Evolutionary conservation across 2,113 vertebrate species (phyloP).

Genomic region (Baryphthengus martii): DNA sequence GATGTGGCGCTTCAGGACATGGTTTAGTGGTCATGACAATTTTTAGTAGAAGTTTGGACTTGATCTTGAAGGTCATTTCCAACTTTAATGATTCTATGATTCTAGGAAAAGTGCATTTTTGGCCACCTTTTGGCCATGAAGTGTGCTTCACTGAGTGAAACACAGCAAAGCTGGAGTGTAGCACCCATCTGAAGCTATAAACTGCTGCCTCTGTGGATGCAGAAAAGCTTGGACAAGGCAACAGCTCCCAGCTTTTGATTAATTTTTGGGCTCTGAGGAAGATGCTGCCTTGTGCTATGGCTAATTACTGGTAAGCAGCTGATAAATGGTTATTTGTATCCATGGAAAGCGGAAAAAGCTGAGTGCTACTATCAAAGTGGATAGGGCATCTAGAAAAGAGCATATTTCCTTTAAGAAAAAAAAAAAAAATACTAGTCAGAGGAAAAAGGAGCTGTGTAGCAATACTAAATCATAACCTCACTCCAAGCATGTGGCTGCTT

Average conservation of each 20-base stretch:
- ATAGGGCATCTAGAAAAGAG: not conserved
- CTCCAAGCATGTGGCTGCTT: not conserved
- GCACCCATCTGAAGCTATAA: not conserved
- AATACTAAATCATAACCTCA: not conserved
- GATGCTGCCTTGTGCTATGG: not conserved
- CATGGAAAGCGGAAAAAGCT: not conserved
- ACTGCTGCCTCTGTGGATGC: not conserved
- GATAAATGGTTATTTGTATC: not conserved
- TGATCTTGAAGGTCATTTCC: too few relatives aligned
- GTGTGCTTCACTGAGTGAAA: not conserved
- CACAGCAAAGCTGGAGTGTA: fast-evolving
- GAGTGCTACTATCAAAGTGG: not conserved
- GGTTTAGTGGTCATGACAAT: too few relatives aligned
- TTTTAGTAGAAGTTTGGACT: too few relatives aligned
- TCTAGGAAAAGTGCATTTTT: too few relatives aligned
- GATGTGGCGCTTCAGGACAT: too few relatives aligned
- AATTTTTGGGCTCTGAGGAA: not conserved
- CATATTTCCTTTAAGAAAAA: not conserved
- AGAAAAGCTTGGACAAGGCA: not conserved
- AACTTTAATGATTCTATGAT: too few relatives aligned
- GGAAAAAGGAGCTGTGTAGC: not conserved
- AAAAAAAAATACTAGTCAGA: not conserved
- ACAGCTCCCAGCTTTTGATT: not conserved
- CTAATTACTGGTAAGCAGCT: not conserved
- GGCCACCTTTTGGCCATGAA: not conserved